phyloP scores from a whole-genome alignment of 2,113 vertebrate genomes.

The Camelus dromedarius region DNA sequence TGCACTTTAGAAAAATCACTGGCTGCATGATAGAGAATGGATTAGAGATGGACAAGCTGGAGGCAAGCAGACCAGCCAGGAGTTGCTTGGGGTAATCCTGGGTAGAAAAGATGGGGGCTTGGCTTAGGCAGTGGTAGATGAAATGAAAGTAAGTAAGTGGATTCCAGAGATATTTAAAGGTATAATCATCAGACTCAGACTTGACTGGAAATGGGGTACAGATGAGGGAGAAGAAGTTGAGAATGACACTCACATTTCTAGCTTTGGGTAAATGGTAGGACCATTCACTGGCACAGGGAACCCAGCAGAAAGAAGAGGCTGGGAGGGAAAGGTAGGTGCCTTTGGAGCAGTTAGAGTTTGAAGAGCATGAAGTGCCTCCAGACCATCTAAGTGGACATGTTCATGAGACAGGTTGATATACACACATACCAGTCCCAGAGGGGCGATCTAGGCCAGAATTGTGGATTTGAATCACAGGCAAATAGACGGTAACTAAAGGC shows the following conservation, averaged over 20 bases:
- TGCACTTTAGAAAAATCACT: constrained; percentile 5
- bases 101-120: not conserved
- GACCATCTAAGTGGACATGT: not conserved
- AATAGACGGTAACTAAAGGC: not conserved
- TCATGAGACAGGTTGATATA: too few species aligned
- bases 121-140: not conserved
- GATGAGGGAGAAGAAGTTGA: not conserved
- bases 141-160: not conserved
- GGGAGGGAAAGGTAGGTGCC: not conserved
- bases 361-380: not conserved
- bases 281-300: not conserved
- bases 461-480: not conserved
- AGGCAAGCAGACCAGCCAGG: not conserved
- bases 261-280: not conserved
- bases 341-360: not conserved
- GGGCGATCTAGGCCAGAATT: not conserved
- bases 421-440: not conserved
- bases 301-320: not conserved
- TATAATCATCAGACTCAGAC: not conserved
- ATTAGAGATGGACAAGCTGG: not conserved
- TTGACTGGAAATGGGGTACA: not conserved
- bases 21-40: not conserved
- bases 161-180: not conserved
- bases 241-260: not conserved
- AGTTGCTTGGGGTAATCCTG: not conserved